A percentile compares a stretch with the other conserved stretches of the same genome.
Evolutionary conservation across 1,140 invertebrate species (phyloP).

Genomic region (Atopsyche davidsoni): DNA sequence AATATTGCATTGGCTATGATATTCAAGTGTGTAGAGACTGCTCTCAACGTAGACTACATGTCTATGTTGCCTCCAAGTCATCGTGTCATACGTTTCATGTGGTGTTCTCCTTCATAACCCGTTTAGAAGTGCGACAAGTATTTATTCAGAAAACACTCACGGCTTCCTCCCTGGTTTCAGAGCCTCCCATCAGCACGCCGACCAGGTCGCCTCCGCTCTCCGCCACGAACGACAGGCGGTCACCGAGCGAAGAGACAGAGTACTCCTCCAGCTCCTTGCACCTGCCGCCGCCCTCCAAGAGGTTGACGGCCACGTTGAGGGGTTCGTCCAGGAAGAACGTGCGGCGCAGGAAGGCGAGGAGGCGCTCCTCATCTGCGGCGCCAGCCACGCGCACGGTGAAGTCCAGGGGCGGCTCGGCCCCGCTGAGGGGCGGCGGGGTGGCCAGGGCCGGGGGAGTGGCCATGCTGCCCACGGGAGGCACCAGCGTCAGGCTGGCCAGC

Average conservation of each 20-base stretch:
- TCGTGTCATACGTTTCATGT: background rate
- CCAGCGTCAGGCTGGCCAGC: conserved; percentile 17
- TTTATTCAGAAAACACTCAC: background rate
- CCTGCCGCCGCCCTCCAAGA: conserved; percentile 56
- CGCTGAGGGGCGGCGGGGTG: conserved; percentile 10
- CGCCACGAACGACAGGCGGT: conserved; percentile 58
- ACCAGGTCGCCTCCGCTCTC: conserved; percentile 54
- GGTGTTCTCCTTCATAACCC: background rate
- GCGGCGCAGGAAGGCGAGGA: conserved; percentile 52
- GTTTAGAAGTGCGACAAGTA: background rate
- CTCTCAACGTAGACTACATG: background rate
- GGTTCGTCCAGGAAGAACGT: conserved; percentile 68
- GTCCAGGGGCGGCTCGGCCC: background rate
- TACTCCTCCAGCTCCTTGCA: conserved; percentile 62
- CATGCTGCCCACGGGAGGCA: conserved; percentile 11
- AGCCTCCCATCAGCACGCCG: conserved; percentile 41
- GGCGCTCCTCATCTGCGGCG: conserved; percentile 44
- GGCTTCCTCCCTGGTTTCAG: conserved; percentile 1
- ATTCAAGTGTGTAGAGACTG: background rate
- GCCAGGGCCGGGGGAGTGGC: conserved; percentile 19
- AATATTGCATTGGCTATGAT: background rate
- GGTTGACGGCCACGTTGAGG: conserved; percentile 55
- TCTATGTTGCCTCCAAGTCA: background rate
- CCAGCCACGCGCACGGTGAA: conserved; percentile 7
- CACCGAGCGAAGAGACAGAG: conserved; percentile 49